Percentiles rank a stretch among this genome's conserved stretches.
Conservation (phyloP, 2,113 vertebrate genomes). For the Typhlomys cinereus region DNA sequence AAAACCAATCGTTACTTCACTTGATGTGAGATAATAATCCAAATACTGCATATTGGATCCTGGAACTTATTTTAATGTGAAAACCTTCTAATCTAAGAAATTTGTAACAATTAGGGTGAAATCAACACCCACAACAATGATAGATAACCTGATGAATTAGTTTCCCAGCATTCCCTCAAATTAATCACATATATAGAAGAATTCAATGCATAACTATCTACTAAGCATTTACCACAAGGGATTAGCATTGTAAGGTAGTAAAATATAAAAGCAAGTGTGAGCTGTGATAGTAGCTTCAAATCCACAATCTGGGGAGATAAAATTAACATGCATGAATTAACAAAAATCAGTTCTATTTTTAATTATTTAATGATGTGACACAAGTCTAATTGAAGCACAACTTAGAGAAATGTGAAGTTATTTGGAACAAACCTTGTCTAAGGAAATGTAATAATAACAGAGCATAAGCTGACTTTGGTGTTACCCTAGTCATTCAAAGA, state of each 20-base stretch:
- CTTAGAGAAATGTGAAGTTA: slow-evolving; percentile 37
- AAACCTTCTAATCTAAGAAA: not conserved
- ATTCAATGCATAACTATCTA: not conserved
- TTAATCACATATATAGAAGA: slow-evolving; percentile 2
- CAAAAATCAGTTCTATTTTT: slow-evolving; percentile 63
- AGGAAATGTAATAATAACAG: not conserved
- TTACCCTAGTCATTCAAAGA: not conserved
- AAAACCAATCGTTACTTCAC: not conserved
- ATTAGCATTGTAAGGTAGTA: not conserved
- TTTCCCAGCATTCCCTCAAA: not conserved
- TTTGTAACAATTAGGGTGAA: not conserved
- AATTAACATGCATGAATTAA: slow-evolving; percentile 58
- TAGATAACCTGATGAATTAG: not conserved
- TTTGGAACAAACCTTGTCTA: not conserved
- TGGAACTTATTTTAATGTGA: not conserved
- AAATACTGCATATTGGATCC: too few species aligned
- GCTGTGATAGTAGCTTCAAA: not conserved
- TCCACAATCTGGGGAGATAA: slow-evolving; percentile 33
- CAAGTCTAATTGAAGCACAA: slow-evolving; percentile 44
- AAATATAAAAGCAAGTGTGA: slow-evolving; percentile 7
- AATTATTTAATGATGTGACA: slow-evolving; percentile 50
- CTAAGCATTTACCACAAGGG: not conserved
- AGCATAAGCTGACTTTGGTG: not conserved
- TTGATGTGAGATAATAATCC: slow-evolving; percentile 8
- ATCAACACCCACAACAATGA: not conserved